A percentile compares a stretch with the other conserved stretches of the same genome.
phyloP scores from a whole-genome alignment of 2,797 vertebrate species.

The Simalia tracyae region DNA sequence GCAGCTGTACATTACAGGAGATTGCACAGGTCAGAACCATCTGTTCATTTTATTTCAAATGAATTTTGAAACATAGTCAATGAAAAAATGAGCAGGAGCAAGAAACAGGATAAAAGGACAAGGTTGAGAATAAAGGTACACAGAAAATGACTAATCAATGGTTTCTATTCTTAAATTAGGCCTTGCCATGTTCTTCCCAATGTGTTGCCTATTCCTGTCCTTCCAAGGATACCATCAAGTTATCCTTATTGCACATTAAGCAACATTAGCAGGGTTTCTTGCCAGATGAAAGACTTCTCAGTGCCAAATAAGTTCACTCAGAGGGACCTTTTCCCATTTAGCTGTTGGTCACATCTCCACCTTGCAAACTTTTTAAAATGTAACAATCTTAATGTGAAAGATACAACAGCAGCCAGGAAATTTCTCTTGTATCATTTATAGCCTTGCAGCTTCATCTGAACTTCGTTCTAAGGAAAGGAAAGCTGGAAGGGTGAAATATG shows the following conservation, averaged over 20 bases:
- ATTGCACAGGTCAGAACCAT: neutral
- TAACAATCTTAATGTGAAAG: constrained; percentile 28
- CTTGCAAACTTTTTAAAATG: neutral
- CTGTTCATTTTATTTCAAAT: constrained; percentile 3
- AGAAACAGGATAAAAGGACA: neutral
- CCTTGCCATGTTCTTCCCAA: neutral
- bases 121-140: neutral
- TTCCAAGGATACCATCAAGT: neutral
- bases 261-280: constrained; percentile 1
- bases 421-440: constrained; percentile 10
- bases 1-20: neutral
- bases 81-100: neutral
- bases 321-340: constrained; percentile 17
- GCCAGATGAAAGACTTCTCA: constrained; percentile 14
- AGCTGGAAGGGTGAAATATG: neutral
- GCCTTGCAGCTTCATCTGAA: neutral
- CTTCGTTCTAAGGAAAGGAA: neutral
- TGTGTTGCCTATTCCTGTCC: neutral
- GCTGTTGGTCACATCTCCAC: constrained; percentile 4
- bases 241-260: constrained; percentile 18
- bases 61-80: neutral
- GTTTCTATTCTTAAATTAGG: constrained; percentile 12
- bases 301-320: neutral
- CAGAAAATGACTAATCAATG: neutral
- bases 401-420: neutral